These are phyloP conservation scores for Festucalex cinctus DNA, from an alignment of 2,113 vertebrate genomes.

Conservation along the genomic window DNA sequence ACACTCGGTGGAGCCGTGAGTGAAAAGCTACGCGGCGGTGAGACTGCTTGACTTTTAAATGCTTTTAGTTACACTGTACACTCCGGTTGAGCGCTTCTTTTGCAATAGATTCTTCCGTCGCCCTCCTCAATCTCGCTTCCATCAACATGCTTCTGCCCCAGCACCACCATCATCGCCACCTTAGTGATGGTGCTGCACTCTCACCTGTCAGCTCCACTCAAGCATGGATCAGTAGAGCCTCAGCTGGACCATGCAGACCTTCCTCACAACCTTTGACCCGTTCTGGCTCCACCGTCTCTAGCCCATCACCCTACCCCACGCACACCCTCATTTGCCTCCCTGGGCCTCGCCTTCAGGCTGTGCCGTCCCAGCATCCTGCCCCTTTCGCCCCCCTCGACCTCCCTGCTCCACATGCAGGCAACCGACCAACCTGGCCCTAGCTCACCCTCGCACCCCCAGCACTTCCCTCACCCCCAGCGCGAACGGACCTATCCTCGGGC, in stretches of 20 bases:
- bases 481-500: constrained; percentile 76
- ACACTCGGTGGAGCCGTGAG: constrained; percentile 30
- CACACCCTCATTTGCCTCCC: constrained; percentile 20
- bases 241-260: constrained; percentile 59
- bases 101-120: constrained; percentile 33
- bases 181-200: constrained; percentile 62
- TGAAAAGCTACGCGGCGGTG: constrained; percentile 10
- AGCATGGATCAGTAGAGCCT: constrained; percentile 66
- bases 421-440: constrained; percentile 48
- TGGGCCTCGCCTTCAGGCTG: constrained; percentile 51
- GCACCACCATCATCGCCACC: constrained; percentile 55
- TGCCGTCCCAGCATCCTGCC: constrained; percentile 39
- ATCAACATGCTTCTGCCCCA: constrained; percentile 30
- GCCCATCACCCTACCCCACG: too few species aligned
- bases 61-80: background rate
- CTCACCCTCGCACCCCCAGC: constrained; percentile 45
- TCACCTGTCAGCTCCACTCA: constrained; percentile 74
- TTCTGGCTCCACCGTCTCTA: constrained; percentile 34
- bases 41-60: constrained; percentile 5
- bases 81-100: constrained; percentile 30
- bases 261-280: constrained; percentile 55
- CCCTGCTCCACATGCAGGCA: constrained; percentile 21
- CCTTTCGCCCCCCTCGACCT: constrained; percentile 8
- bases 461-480: constrained; percentile 69
- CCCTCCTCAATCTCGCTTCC: constrained; percentile 16